Evolutionary conservation across 2,888 invertebrate genomes (phyloP).

Genomic region (Phaonia tiefii): DNA sequence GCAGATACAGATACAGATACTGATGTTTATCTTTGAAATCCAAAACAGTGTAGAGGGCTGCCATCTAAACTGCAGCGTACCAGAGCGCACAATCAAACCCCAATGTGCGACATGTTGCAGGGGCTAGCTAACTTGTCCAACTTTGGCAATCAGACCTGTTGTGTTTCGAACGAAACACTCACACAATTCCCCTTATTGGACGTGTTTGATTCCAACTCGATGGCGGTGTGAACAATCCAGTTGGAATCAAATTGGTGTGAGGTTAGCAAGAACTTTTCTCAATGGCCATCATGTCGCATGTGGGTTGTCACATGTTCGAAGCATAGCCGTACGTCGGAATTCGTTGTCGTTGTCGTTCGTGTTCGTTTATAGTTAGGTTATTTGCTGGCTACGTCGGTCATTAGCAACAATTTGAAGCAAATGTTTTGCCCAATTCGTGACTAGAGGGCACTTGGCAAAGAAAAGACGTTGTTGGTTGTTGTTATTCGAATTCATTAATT

Average conservation of each 20-base stretch:
- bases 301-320: no score
- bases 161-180: constrained; percentile 19
- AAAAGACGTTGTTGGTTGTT: constrained; percentile 18
- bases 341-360: constrained; percentile 14
- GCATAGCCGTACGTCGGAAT: no score
- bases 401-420: constrained; percentile 48
- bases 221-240: neutral
- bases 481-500: constrained; percentile 50
- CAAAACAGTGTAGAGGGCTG: constrained; percentile 30
- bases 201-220: neutral
- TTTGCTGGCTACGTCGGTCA: constrained; percentile 34
- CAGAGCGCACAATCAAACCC: constrained; percentile 59
- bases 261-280: neutral
- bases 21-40: constrained; percentile 40
- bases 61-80: constrained; percentile 23
- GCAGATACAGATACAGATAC: constrained; percentile 44
- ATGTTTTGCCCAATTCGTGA: constrained; percentile 63
- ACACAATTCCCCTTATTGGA: constrained; percentile 45
- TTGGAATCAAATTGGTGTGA: constrained; percentile 5
- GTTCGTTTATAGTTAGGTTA: constrained; percentile 37
- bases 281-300: neutral
- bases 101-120: constrained; percentile 66
- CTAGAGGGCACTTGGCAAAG: constrained; percentile 55
- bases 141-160: neutral
- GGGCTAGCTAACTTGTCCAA: constrained; percentile 44